phyloP scores from a whole-genome alignment of 2,797 vertebrate genomes.

The Micropoecilia bifurca region DNA sequence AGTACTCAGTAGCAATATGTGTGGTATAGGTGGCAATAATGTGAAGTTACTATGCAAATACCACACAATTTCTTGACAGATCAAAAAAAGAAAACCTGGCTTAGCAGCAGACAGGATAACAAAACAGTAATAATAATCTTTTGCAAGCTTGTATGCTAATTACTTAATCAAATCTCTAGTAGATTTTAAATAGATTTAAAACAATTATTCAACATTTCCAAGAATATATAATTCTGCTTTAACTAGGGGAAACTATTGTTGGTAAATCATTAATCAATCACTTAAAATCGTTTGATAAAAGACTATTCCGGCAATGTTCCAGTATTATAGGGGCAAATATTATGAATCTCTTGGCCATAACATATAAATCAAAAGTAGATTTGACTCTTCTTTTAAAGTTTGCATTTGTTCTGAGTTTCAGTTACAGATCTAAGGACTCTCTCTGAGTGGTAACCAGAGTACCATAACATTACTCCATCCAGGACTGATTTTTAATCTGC shows the following conservation, averaged over 20 bases:
- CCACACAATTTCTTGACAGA: neutral
- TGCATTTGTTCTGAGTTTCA: conserved; percentile 24
- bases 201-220: neutral
- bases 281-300: neutral
- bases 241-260: neutral
- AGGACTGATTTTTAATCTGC: conserved; percentile 28
- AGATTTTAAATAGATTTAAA: neutral
- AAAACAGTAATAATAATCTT: too few species aligned
- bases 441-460: conserved; percentile 37
- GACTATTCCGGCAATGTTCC: neutral
- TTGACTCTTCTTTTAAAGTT: neutral
- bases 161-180: neutral
- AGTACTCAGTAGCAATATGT: too few species aligned
- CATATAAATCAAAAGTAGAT: too few species aligned
- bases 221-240: neutral
- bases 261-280: neutral
- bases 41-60: neutral
- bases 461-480: conserved; percentile 30
- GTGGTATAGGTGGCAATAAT: neutral
- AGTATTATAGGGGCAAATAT: neutral
- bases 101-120: too few species aligned
- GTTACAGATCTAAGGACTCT: conserved; percentile 35
- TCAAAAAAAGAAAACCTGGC: neutral
- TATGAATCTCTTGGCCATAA: neutral
- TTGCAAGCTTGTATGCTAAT: neutral